Conservation (phyloP, 1,140 invertebrate species). For the Drosophila guanche region DNA sequence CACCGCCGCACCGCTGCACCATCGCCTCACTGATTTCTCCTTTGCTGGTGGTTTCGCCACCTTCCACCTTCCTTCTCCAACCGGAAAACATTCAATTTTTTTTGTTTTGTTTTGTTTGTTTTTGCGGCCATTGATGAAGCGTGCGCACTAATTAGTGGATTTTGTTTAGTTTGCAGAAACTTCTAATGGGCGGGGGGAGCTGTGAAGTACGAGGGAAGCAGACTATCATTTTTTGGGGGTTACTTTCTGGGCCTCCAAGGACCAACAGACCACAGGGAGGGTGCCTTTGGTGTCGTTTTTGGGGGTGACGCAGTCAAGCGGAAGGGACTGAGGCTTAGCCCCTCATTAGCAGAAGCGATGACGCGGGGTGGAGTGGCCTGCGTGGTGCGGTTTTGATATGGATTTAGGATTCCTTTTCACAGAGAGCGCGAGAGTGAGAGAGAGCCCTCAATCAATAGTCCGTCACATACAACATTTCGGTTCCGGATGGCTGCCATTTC, state of each 20-base stretch:
- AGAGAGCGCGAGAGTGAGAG: background rate
- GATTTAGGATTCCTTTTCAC: slow-evolving; percentile 25
- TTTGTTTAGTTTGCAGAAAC: slow-evolving; percentile 70
- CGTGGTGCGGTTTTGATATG: slow-evolving; percentile 23
- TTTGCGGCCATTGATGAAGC: slow-evolving; percentile 40
- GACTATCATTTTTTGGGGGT: slow-evolving; percentile 47
- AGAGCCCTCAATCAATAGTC: slow-evolving; percentile 41
- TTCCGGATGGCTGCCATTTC: slow-evolving; percentile 42
- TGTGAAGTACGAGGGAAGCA: background rate
- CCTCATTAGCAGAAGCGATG: slow-evolving; percentile 58
- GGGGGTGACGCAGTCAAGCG: slow-evolving; percentile 59
- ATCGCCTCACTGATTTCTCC: slow-evolving; percentile 11
- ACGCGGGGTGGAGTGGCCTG: background rate
- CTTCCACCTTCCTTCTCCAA: background rate
- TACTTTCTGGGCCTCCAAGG: slow-evolving; percentile 40
- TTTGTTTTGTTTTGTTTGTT: slow-evolving; percentile 21
- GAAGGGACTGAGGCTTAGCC: slow-evolving; percentile 59
- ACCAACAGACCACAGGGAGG: background rate
- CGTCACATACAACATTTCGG: slow-evolving; percentile 50
- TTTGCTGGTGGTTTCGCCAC: background rate
- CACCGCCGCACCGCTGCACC: background rate
- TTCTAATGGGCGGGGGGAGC: slow-evolving; percentile 23
- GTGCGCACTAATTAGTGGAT: slow-evolving; percentile 66
- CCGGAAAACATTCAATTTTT: slow-evolving; percentile 13
- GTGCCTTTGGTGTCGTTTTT: slow-evolving; percentile 35